Conservation (phyloP, 2,888 invertebrate genomes). For the Agonopterix subpropinquella region DNA sequence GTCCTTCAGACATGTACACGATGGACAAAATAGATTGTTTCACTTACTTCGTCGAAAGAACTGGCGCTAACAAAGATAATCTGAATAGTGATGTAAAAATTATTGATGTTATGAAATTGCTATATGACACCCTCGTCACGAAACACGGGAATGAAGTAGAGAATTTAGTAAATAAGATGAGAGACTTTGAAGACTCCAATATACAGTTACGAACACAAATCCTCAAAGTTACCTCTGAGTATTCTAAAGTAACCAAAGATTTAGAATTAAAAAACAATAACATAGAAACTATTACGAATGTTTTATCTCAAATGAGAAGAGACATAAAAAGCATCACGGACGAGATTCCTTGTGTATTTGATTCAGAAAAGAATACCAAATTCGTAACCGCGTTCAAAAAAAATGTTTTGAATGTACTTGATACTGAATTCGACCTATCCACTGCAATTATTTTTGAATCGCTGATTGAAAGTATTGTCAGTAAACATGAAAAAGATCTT, state of each 20-base stretch:
- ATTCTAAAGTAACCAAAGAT: slow-evolving; percentile 28
- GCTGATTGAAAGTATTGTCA: slow-evolving; percentile 28
- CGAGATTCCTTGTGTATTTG: slow-evolving; percentile 15
- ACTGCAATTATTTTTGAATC: slow-evolving; percentile 35
- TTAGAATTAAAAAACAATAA: slow-evolving; percentile 33
- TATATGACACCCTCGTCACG: slow-evolving; percentile 40
- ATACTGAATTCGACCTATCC: slow-evolving; percentile 37
- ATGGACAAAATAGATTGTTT: slow-evolving; percentile 52
- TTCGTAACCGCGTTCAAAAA: slow-evolving; percentile 35
- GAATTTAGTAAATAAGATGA: slow-evolving; percentile 51
- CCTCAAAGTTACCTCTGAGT: slow-evolving; percentile 21
- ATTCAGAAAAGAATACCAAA: slow-evolving; percentile 18
- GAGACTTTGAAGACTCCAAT: slow-evolving; percentile 42
- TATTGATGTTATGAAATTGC: slow-evolving; percentile 54
- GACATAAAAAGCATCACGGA: slow-evolving; percentile 27
- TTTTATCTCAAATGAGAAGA: slow-evolving; percentile 30
- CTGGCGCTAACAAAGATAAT: slow-evolving; percentile 32
- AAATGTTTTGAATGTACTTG: slow-evolving; percentile 37
- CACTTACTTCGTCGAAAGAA: slow-evolving; percentile 47
- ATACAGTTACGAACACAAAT: slow-evolving; percentile 31
- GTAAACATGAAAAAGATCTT: slow-evolving; percentile 33
- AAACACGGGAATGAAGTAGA: slow-evolving; percentile 53
- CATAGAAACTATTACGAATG: slow-evolving; percentile 24
- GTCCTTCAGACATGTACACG: slow-evolving; percentile 30
- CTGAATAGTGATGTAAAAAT: slow-evolving; percentile 37